Evolutionary conservation across 1,140 invertebrate species (phyloP).

Genomic region (Whitmania pigra): DNA sequence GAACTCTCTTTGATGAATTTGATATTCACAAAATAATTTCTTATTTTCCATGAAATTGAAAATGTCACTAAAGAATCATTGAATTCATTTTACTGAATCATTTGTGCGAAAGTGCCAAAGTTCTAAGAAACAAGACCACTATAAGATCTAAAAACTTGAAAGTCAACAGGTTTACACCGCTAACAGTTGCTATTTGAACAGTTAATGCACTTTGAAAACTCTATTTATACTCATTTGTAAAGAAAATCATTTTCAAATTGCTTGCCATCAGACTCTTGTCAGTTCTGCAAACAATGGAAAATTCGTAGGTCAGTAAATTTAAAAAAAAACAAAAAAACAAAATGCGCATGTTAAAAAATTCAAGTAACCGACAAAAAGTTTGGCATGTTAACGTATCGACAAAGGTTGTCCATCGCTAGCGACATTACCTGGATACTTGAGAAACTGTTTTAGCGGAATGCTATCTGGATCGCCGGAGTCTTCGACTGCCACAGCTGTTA

Average conservation of each 20-base stretch:
- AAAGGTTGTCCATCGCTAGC: no score
- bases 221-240: no score
- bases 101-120: constrained; percentile 1
- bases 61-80: background rate
- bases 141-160: background rate
- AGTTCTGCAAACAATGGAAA: constrained; percentile 29
- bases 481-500: constrained; percentile 7
- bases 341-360: no score
- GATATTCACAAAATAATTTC: no score
- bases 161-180: no score
- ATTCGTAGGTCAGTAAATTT: background rate
- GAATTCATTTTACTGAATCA: background rate
- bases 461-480: background rate
- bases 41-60: no score
- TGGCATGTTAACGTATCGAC: no score
- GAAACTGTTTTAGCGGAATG: background rate
- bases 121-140: background rate
- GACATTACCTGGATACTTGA: background rate
- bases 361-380: no score
- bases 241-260: constrained; percentile 17
- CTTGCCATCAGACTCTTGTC: constrained; percentile 38
- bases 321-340: no score
- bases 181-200: no score
- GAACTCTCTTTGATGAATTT: no score
- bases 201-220: no score